Evolutionary conservation across 1,140 invertebrate genomes (phyloP).

Genomic region (Ruditapes philippinarum): DNA sequence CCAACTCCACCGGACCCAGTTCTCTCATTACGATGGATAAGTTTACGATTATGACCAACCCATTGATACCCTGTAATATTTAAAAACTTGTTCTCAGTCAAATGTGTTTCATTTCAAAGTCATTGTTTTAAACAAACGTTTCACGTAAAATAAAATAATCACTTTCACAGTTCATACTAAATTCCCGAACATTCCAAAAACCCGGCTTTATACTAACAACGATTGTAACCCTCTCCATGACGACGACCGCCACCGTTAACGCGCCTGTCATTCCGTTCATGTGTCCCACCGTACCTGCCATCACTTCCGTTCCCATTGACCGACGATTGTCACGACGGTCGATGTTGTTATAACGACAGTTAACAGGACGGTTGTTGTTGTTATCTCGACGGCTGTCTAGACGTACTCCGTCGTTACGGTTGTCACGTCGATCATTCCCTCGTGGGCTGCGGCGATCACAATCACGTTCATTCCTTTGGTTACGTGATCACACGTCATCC

Average conservation of each 20-base stretch:
- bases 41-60: not conserved
- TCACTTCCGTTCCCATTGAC: not conserved
- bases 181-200: not conserved
- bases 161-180: not conserved
- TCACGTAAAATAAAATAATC: not conserved
- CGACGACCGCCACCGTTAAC: not conserved
- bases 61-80: not conserved
- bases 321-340: not conserved
- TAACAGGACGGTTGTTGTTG: too few relatives aligned
- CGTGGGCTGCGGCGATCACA: too few relatives aligned
- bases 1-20: slow-evolving; percentile 18
- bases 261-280: not conserved
- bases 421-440: not conserved
- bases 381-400: not conserved
- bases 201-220: not conserved
- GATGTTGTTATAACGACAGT: not conserved
- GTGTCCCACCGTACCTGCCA: not conserved
- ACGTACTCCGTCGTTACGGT: not conserved
- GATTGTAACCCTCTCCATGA: not conserved
- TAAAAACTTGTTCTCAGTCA: not conserved
- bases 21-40: not conserved
- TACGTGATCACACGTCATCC: too few relatives aligned
- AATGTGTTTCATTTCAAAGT: slow-evolving; percentile 9
- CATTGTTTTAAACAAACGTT: not conserved
- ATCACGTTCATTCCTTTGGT: too few relatives aligned